Evolutionary conservation across 1,140 invertebrate species (phyloP).

Genomic region (Brachionus calyciflorus): DNA sequence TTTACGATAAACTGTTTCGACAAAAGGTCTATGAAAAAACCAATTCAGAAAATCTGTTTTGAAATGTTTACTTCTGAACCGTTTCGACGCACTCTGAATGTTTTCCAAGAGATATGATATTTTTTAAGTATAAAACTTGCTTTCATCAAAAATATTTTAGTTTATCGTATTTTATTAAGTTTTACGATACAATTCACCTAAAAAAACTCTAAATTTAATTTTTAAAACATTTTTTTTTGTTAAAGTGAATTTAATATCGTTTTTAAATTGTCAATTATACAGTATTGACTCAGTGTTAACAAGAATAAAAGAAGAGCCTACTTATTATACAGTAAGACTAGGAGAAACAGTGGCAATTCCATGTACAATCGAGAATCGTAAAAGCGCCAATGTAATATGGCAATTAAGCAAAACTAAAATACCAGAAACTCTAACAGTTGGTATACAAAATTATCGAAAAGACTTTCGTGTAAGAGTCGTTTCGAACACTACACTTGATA

Average conservation of each 20-base stretch:
- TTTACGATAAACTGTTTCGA: too few species aligned
- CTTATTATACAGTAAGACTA: conserved; percentile 1
- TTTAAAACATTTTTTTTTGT: not conserved
- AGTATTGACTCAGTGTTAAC: not conserved
- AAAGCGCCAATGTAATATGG: conserved; percentile 42
- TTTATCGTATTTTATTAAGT: too few species aligned
- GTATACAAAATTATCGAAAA: conserved; percentile 34
- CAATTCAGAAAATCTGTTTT: too few species aligned
- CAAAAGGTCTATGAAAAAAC: too few species aligned
- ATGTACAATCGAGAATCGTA: conserved; percentile 32
- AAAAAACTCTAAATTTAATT: not conserved
- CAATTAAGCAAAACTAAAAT: conserved; percentile 23
- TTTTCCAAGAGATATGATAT: too few species aligned
- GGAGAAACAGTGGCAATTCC: conserved; percentile 3
- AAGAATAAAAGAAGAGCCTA: not conserved
- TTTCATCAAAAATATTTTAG: too few species aligned
- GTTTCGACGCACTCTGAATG: too few species aligned
- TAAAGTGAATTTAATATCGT: not conserved
- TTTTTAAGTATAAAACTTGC: too few species aligned
- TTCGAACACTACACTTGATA: not conserved
- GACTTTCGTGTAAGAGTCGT: conserved; percentile 33
- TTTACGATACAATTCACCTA: too few species aligned
- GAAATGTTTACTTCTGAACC: too few species aligned
- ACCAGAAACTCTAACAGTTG: conserved; percentile 42
- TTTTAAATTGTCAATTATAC: not conserved